A percentile compares a stretch with the other conserved stretches of the same genome.
Conservation (phyloP, 2,113 vertebrate species). For the Miniopterus natalensis region DNA sequence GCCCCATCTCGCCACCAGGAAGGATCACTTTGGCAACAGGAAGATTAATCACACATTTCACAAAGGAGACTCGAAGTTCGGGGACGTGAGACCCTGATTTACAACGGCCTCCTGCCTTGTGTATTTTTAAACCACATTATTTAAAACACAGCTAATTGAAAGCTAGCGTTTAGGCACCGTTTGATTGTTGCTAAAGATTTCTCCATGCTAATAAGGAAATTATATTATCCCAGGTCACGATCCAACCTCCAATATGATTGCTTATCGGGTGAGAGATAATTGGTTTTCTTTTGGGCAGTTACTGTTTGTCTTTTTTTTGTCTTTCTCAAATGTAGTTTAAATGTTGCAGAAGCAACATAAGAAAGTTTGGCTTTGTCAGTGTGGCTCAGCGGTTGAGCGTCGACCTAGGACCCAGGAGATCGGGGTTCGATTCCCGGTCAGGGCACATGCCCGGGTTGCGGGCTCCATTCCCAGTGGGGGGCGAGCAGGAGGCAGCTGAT, state of each 20-base stretch:
- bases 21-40: conserved; percentile 61
- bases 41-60: conserved; percentile 79
- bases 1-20: conserved; percentile 47
- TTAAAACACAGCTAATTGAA: conserved; percentile 82
- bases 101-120: conserved; percentile 69
- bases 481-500: too few species aligned
- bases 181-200: conserved; percentile 64
- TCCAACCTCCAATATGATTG: conserved; percentile 12
- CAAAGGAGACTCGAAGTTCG: conserved; percentile 76
- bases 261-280: background rate
- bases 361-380: background rate
- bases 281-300: background rate
- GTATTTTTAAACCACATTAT: conserved; percentile 68
- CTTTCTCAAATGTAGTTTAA: background rate
- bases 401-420: too few species aligned
- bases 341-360: background rate
- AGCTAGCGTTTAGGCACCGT: conserved; percentile 67
- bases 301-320: background rate
- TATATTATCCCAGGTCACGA: background rate
- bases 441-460: too few species aligned
- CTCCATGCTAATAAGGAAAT: conserved; percentile 75
- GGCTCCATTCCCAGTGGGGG: too few species aligned
- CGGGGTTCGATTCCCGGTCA: too few species aligned
- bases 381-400: too few species aligned
- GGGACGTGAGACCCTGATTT: conserved; percentile 75